Evolutionary conservation across 1,140 invertebrate species (phyloP), one percentile per base, ranked within the genome.

Genomic region (Ganaspis sp.): DNA sequence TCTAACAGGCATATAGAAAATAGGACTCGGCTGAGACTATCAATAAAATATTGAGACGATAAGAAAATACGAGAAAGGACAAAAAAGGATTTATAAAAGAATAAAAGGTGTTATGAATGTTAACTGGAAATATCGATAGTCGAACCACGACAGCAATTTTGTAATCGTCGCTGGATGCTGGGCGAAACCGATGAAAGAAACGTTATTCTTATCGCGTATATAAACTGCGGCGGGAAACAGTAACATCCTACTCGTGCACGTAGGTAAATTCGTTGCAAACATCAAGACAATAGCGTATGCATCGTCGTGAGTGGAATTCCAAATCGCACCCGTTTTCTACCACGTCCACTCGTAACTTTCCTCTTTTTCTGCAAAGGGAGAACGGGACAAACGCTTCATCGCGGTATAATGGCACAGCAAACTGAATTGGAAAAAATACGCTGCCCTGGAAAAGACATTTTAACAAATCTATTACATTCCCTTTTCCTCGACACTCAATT

Each of bases 211-310:
- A 69, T 72, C 81, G 81, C 79, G 80, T 86, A 84, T 84, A 85
- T 86, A 87, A 86, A 84, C 80, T 76, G 78, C 58, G 72, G 40
- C 19, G 75, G 19, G 58, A 76, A 81, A 84, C 76, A 84, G 80
- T 77, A 79, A 76, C 77, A 69, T 70, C 69, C 76, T 82, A 81
- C 87, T 85, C 80, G 81, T 70, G 83, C 87, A 88, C 87, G 87
- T 88, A 86, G 85, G 87, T 85, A 89, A 89, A 88, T 88, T 88
- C 83, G 87, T 87, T 79, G 87, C 86, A 88, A 89, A 88, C 88
- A 87, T 84, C 84, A 85, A 89, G 86, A 89, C 87, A 88, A 89
- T 89, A 80, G 87, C 80, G 82, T 84, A 84, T 85, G 87, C 84
- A 73, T 78, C 77, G 72, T 73, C 86, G 85, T 86, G 88, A 80